Percentiles rank a stretch among this genome's conserved stretches.
phyloP scores from a whole-genome alignment of 2,797 vertebrate genomes.

The Scyliorhinus canicula region DNA sequence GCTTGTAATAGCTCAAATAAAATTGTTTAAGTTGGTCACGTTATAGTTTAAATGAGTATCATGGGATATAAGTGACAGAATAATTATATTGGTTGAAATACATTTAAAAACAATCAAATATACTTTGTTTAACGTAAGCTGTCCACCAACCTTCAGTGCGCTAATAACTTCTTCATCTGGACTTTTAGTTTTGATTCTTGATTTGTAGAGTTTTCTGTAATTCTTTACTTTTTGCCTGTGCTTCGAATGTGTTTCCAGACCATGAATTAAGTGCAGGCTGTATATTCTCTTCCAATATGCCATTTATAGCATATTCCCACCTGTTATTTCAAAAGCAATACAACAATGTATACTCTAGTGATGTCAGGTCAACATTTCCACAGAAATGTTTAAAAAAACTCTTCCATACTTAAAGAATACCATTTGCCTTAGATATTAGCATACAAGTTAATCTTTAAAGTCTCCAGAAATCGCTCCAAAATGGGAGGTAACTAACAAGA shows the following conservation, averaged over 20 bases:
- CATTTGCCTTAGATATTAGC: not conserved
- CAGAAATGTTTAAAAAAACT: not conserved
- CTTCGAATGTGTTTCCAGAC: conserved; percentile 81
- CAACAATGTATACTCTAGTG: conserved; percentile 20
- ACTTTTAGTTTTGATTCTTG: conserved; percentile 84
- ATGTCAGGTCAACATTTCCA: not conserved
- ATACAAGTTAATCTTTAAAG: not conserved
- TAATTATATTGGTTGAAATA: not conserved
- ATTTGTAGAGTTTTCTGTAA: conserved; percentile 83
- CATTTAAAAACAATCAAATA: not conserved
- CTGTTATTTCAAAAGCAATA: conserved; percentile 54
- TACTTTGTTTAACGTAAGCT: not conserved
- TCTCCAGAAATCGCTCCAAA: not conserved
- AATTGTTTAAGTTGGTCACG: not conserved
- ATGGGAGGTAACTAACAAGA: not conserved
- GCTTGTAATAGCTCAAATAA: too few species aligned
- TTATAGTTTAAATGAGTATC: not conserved
- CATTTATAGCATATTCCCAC: conserved; percentile 80
- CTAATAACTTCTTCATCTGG: conserved; percentile 65
- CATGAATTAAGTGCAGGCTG: conserved; percentile 84
- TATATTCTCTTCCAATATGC: conserved; percentile 81
- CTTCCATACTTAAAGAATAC: not conserved
- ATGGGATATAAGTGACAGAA: not conserved
- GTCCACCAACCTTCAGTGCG: conserved; percentile 66
- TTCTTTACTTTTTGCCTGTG: conserved; percentile 73